Evolutionary conservation across 2,113 vertebrate genomes (phyloP).

Genomic region (Rafetus swinhoei): DNA sequence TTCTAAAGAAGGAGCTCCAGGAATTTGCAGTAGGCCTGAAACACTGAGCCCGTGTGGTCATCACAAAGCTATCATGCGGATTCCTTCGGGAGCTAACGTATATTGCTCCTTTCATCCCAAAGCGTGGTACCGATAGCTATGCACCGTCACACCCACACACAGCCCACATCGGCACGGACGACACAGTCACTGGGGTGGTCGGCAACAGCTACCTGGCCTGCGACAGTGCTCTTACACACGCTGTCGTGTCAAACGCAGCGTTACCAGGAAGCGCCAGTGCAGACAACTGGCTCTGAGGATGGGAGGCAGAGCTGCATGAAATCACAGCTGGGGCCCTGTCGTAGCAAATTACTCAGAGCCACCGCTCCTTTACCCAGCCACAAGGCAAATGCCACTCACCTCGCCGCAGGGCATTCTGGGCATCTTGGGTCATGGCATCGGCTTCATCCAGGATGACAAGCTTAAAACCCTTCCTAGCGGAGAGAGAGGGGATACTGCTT

Average conservation of each 20-base stretch:
- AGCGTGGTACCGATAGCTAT: neutral
- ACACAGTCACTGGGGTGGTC: neutral
- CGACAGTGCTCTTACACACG: neutral
- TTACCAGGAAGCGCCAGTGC: neutral
- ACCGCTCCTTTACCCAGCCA: neutral
- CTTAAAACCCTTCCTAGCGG: constrained; percentile 93
- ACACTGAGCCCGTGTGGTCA: neutral
- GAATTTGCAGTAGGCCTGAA: neutral
- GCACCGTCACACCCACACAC: neutral
- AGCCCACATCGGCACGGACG: neutral
- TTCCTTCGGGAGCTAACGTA: neutral
- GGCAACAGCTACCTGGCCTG: neutral
- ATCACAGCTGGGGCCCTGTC: neutral
- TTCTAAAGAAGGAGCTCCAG: neutral
- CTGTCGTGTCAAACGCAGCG: neutral
- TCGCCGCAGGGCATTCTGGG: constrained; percentile 96
- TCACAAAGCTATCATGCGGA: neutral
- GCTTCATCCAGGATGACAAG: constrained; percentile 98
- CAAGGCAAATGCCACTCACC: constrained; percentile 77
- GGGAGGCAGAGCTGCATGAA: neutral
- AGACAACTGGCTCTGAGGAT: neutral
- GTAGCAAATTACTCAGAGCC: accelerated
- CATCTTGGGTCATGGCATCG: constrained; percentile 98
- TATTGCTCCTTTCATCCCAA: neutral
- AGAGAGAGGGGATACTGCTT: neutral